Conservation (phyloP, 92 coral and sea anemone species). For the Porites evermanni region DNA sequence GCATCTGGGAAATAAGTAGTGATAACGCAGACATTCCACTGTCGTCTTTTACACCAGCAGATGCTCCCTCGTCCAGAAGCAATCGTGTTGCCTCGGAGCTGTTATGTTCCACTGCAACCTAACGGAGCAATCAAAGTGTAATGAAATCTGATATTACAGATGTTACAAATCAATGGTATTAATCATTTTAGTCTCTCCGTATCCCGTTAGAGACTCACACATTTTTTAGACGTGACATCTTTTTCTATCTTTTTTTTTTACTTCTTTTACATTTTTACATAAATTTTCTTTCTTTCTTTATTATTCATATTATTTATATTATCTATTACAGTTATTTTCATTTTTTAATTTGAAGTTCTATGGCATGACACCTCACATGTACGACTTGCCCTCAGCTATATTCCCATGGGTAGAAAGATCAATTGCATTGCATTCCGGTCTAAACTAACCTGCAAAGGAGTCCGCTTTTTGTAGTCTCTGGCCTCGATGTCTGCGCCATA, state of each 20-base stretch:
- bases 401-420: not conserved
- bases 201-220: too few species aligned
- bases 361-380: too few species aligned
- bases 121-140: not conserved
- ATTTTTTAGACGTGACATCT: too few species aligned
- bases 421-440: not conserved
- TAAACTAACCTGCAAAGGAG: slow-evolving; percentile 61
- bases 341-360: too few species aligned
- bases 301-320: too few species aligned
- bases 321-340: too few species aligned
- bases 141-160: not conserved
- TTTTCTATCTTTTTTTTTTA: too few species aligned
- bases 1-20: slow-evolving; percentile 73
- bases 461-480: slow-evolving; percentile 67
- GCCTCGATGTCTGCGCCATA: slow-evolving; percentile 63
- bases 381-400: not conserved
- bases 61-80: slow-evolving; percentile 82
- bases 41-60: slow-evolving; percentile 79
- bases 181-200: too few species aligned
- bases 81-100: slow-evolving; percentile 70
- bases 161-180: not conserved
- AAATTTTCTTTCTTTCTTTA: too few species aligned
- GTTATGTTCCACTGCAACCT: slow-evolving; percentile 84
- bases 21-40: slow-evolving; percentile 76
- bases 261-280: too few species aligned